These are phyloP conservation scores for Drosophila mulleri DNA, from an alignment of 2,888 invertebrate genomes.

Conservation along the genomic window DNA sequence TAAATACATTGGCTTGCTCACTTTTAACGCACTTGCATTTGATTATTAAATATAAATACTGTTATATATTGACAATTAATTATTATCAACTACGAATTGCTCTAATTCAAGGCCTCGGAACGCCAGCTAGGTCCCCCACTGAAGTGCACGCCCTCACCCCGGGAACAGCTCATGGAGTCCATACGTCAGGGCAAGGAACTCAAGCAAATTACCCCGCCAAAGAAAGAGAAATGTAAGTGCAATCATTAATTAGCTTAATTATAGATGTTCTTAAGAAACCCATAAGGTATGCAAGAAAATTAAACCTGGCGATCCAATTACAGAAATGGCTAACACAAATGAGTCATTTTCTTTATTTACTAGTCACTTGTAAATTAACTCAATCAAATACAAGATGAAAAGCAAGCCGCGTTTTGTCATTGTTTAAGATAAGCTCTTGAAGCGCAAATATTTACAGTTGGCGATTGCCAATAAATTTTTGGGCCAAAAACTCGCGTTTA, in stretches of 20 bases:
- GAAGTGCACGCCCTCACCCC: conserved; percentile 90
- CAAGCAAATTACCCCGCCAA: conserved; percentile 86
- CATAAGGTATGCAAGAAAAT: too few relatives aligned
- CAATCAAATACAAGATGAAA: neutral
- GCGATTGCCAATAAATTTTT: neutral
- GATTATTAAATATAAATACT: neutral
- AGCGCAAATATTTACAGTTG: conserved; percentile 7
- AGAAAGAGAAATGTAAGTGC: conserved; percentile 86
- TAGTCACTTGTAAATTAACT: neutral
- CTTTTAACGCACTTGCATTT: neutral
- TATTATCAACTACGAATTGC: neutral
- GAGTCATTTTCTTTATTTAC: neutral
- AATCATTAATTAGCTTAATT: neutral
- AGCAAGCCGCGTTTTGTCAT: neutral
- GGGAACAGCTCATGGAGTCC: conserved; percentile 94
- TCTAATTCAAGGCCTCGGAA: conserved; percentile 89
- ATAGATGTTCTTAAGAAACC: neutral
- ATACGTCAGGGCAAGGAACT: conserved; percentile 91
- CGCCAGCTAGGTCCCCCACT: conserved; percentile 92
- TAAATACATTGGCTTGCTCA: neutral
- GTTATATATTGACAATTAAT: neutral
- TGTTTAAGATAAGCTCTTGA: neutral
- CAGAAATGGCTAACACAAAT: neutral
- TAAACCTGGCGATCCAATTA: too few relatives aligned
- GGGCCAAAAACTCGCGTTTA: neutral